Evolutionary conservation across 2,113 vertebrate species (phyloP), one percentile per base, ranked within the genome.

Genomic region (Cryptotis parvus): DNA sequence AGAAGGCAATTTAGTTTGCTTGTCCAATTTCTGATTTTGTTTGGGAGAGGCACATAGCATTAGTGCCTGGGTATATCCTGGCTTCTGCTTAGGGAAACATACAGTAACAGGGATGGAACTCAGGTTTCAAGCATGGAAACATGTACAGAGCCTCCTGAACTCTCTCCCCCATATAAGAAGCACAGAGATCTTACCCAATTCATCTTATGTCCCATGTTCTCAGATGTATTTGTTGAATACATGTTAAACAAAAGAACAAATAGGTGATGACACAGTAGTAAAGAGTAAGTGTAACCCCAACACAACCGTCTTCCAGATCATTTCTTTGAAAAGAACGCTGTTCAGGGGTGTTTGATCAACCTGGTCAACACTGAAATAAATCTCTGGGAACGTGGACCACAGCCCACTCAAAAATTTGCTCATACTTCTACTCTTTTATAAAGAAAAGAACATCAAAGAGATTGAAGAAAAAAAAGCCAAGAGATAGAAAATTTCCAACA

Each of bases 401-500:
- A 24, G 52, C 6, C 49, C n/a, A 82, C 16, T 15, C 58, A 63
- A 41, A 70, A 37, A 77, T 73, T 29, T 43, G 29, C 6, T 31
- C 9, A 73, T 66, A 49, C 37, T 41, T 83, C 31, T 45, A 37
- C 4, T 91, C 15, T 31, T 75, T 80, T 35, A 65, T 5, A 55
- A 18, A 86, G 35, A 85, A 85, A 87, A 87, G 63, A 24, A 37
- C 58, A 31, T 65, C 68, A 77, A 86, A 45, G 55, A 33, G 29
- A 20, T 27, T 79, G 70, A 94, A 69, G 68, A 49, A 79, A 80
- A 79, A 80, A 27, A 84, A 92, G 79, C 55, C 35, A 80, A 86
- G 72, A 89, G 33, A 11, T 41, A 16, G 31, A 86, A 43, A 35
- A 9, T 58, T 88, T 78, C 75, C 68, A 65, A 26, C 35, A 22